These are phyloP conservation scores for Troglohyphantes excavatus DNA, from an alignment of 2,888 invertebrate species.

Conservation along the genomic window DNA sequence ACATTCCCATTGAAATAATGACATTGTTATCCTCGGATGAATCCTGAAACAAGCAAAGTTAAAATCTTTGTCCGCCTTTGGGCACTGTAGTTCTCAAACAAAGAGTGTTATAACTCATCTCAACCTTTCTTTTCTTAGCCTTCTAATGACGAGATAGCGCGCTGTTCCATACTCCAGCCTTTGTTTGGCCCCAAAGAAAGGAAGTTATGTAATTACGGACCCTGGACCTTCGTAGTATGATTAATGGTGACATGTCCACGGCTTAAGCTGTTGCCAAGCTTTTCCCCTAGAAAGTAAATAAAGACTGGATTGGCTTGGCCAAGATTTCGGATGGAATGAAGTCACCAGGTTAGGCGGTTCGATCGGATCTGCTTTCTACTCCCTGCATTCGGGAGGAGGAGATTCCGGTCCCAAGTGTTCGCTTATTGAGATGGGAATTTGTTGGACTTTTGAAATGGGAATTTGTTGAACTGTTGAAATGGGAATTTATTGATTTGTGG, in stretches of 20 bases:
- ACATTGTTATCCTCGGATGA: neutral
- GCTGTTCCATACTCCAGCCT: slow-evolving; percentile 21
- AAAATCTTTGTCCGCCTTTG: neutral
- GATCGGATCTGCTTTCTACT: neutral
- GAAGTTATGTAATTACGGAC: slow-evolving; percentile 57
- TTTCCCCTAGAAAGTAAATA: slow-evolving; percentile 39
- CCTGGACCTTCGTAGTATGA: slow-evolving; percentile 39
- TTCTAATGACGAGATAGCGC: slow-evolving; percentile 43
- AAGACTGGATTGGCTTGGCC: slow-evolving; percentile 20
- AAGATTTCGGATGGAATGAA: slow-evolving; percentile 42
- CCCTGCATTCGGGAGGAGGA: neutral
- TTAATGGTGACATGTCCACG: slow-evolving; percentile 51
- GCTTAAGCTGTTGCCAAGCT: slow-evolving; percentile 49
- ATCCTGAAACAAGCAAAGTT: neutral
- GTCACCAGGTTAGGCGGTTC: slow-evolving; percentile 1
- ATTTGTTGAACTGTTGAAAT: neutral
- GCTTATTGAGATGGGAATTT: neutral
- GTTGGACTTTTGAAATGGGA: neutral
- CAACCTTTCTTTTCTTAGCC: neutral
- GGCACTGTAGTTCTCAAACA: neutral
- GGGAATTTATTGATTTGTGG: no score
- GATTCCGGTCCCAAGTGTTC: neutral
- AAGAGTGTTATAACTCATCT: neutral
- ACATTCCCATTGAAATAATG: neutral
- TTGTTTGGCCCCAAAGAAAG: slow-evolving; percentile 49